These are phyloP conservation scores for Allobates femoralis DNA, from an alignment of 2,797 vertebrate genomes.

Conservation along the genomic window DNA sequence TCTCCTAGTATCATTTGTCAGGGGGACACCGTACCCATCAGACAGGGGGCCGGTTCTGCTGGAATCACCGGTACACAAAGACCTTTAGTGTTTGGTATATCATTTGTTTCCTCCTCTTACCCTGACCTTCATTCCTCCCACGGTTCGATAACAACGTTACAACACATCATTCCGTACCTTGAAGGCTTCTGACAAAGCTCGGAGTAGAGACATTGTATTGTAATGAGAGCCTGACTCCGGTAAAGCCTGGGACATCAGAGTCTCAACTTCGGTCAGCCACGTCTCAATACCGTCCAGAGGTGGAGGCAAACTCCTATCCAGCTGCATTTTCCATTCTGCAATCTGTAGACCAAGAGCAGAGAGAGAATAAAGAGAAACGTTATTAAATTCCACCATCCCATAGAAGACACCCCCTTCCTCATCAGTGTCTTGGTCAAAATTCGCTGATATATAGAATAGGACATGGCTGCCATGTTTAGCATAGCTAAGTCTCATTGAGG, in stretches of 20 bases:
- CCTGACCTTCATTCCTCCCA: neutral
- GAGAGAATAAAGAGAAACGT: neutral
- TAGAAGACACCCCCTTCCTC: neutral
- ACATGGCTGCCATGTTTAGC: neutral
- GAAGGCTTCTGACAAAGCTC: constrained; percentile 80
- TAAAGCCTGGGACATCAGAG: constrained; percentile 76
- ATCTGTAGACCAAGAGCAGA: constrained; percentile 74
- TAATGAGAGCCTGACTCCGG: constrained; percentile 76
- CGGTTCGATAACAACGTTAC: neutral
- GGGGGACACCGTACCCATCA: too few species aligned
- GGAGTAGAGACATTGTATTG: constrained; percentile 75
- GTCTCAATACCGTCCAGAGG: constrained; percentile 79
- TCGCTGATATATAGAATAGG: neutral
- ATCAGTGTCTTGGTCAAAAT: neutral
- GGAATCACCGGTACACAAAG: too few species aligned
- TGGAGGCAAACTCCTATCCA: constrained; percentile 82
- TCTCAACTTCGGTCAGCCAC: constrained; percentile 85
- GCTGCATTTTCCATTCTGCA: constrained; percentile 77
- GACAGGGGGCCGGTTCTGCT: too few species aligned
- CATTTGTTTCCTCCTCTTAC: neutral
- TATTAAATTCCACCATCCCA: neutral
- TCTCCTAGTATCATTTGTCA: too few species aligned
- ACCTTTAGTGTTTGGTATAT: too few species aligned
- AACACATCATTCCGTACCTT: constrained; percentile 78
- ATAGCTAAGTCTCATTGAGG: too few species aligned